phyloP scores from a whole-genome alignment of 2,113 vertebrate species.

The Chlamydotis undulata region DNA sequence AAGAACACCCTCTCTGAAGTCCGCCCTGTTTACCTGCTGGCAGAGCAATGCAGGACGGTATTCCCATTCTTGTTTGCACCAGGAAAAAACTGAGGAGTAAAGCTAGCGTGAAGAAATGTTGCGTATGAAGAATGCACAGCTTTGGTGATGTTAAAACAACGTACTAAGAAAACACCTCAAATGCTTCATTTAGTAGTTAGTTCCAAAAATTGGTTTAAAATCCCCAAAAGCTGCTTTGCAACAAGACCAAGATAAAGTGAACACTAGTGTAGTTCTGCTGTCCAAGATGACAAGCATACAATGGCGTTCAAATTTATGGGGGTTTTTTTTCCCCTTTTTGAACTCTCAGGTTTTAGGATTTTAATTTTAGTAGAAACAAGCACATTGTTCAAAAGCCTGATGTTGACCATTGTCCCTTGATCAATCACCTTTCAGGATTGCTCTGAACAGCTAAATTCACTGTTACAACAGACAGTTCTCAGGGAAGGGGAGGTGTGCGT shows the following conservation, averaged over 20 bases:
- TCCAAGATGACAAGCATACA: accelerated
- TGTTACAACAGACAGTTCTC: background rate
- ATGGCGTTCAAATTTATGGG: accelerated
- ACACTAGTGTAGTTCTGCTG: background rate
- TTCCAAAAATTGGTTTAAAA: background rate
- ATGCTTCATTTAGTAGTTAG: background rate
- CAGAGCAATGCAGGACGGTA: background rate
- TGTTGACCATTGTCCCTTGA: background rate
- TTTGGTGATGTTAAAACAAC: background rate
- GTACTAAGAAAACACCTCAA: background rate
- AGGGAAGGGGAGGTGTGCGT: background rate
- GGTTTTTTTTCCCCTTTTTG: too few relatives aligned
- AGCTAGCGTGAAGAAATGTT: background rate
- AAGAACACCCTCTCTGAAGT: background rate
- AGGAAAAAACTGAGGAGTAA: background rate
- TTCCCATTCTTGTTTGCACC: too few relatives aligned
- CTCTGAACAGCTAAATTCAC: background rate
- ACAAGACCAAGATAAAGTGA: background rate
- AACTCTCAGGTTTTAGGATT: background rate
- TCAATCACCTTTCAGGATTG: background rate
- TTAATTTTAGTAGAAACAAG: background rate
- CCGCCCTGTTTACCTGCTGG: too few relatives aligned
- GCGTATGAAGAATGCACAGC: background rate
- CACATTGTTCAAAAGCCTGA: background rate
- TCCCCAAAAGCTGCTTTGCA: background rate